phyloP scores from a whole-genome alignment of 2,888 invertebrate species.

The Rhopalosiphum nymphaeae region DNA sequence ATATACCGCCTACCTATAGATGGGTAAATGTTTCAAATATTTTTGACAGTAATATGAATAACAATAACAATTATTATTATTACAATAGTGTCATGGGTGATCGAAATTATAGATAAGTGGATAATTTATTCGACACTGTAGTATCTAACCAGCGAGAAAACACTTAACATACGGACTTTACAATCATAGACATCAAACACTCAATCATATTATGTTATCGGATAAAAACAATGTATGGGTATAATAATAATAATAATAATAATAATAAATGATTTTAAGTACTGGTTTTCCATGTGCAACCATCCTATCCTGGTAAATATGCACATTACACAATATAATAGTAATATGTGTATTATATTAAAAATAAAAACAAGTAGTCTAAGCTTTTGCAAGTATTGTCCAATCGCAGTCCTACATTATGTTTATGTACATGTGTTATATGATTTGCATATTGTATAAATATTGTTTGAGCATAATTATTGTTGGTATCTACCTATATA shows the following conservation, averaged over 20 bases:
- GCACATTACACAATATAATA: neutral
- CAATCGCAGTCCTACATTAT: neutral
- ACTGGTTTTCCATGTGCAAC: neutral
- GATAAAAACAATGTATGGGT: conserved; percentile 7
- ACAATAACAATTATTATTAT: conserved; percentile 10
- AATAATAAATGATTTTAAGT: conserved; percentile 2
- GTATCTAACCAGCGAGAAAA: conserved; percentile 31
- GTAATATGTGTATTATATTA: neutral
- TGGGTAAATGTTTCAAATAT: neutral
- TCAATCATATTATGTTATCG: conserved; percentile 50
- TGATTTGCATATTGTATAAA: neutral
- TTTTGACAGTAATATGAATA: neutral
- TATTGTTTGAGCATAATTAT: neutral
- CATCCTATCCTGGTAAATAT: neutral
- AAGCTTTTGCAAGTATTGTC: neutral
- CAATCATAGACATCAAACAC: conserved; percentile 35
- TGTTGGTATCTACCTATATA: neutral
- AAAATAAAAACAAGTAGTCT: neutral
- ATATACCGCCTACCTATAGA: neutral
- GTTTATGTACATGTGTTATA: neutral
- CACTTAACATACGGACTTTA: conserved; percentile 2
- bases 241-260: neutral
- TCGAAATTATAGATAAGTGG: conserved; percentile 35
- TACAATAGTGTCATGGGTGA: conserved; percentile 9
- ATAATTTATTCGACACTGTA: conserved; percentile 31